Conservation (phyloP, 2,888 invertebrate genomes). For the Alitta virens region DNA sequence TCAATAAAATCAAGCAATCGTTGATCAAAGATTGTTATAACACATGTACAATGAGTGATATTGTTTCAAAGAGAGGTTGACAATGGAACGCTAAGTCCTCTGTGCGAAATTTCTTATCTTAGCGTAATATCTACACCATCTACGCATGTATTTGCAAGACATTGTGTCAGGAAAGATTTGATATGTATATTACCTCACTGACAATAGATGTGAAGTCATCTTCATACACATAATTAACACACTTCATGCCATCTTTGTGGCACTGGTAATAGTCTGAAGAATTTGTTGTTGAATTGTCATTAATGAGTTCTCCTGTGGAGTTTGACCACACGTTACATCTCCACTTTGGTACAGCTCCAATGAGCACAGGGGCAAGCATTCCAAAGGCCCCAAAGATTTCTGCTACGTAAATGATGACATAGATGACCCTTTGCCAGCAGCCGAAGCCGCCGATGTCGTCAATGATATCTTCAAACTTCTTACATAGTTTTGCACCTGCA, state of each 20-base stretch:
- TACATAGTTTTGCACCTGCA: neutral
- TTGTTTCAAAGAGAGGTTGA: too few relatives aligned
- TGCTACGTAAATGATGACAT: constrained; percentile 15
- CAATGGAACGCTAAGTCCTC: too few relatives aligned
- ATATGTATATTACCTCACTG: constrained; percentile 21
- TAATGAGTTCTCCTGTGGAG: neutral
- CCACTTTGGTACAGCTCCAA: constrained; percentile 19
- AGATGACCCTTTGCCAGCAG: constrained; percentile 22
- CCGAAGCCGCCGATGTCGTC: constrained; percentile 22
- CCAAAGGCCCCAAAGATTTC: constrained; percentile 21
- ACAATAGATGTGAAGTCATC: constrained; percentile 21
- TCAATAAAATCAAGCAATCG: too few relatives aligned
- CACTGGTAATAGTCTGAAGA: neutral
- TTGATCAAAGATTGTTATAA: too few relatives aligned
- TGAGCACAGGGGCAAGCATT: constrained; percentile 23
- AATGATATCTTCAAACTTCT: constrained; percentile 21
- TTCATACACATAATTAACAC: constrained; percentile 1
- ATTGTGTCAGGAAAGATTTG: too few relatives aligned
- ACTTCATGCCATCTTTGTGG: neutral
- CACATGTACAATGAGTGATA: too few relatives aligned
- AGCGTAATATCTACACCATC: too few relatives aligned
- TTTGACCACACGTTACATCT: neutral
- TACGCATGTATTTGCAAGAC: too few relatives aligned
- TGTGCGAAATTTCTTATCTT: too few relatives aligned
- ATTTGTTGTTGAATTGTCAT: neutral